Evolutionary conservation across 1,140 invertebrate genomes (phyloP), one percentile per base, ranked within the genome.

Genomic region (Chironomus striatipennis): DNA sequence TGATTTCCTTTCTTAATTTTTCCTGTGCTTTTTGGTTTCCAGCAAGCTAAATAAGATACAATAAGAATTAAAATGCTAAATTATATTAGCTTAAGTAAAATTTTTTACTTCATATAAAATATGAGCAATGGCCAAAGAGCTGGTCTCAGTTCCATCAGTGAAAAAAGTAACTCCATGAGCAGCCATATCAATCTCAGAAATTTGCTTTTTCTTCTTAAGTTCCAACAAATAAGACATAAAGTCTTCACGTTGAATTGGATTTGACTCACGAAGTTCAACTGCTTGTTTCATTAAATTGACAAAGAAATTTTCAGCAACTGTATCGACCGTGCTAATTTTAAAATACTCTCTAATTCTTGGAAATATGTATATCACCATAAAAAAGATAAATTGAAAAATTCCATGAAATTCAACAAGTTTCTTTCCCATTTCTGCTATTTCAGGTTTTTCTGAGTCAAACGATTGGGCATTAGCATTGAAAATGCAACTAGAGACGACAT

Each of bases 401-500:
- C 0, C 18, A 74, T 73, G 78, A 81, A 17, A 79, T 76, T 73
- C 77, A 77, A 78, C 80, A 67, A 80, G 77, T 65, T 18, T 76
- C 21, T 57, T 75, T 47, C 75, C 81, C 75, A 77, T 78, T 78
- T 74, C 77, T 73, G 3, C 77, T 74, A 75, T 82, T 77, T 6
- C 78, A 78, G 73, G 79, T 47, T 5, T 78, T 77, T 2, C 18
- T 10, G 1, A 74, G 1, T 21, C 76, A 78, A 77, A 85, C 76
- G 75, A 79, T 79, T 75, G 78, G 42, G 20, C 82, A 34, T 83
- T 79, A 15, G 86, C 78, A 7, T 84, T 85, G 75, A 87, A 79
- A 0, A 83, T 85, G 10, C 82, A 82, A 73, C 79, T 83, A 3
- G 84, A 81, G 5, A 86, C 82, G n/a, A 84, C 81, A 43, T 86